Evolutionary conservation across 92 coral and sea anemone genomes (phyloP), one percentile per base, ranked within the genome.

Genomic region (Metridium senile): DNA sequence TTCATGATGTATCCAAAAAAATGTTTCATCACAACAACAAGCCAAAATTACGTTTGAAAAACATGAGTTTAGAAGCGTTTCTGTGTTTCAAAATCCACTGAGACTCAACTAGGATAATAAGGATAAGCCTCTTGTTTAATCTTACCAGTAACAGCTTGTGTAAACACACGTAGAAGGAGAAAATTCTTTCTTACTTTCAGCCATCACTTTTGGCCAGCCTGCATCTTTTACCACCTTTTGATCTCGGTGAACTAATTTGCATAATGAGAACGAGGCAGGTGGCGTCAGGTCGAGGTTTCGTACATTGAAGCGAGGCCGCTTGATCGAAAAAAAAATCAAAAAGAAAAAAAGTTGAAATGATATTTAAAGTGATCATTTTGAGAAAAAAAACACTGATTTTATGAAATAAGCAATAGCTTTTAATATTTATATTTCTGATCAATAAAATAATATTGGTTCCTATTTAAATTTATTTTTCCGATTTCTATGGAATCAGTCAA

Each of bases 71-170:
- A 46, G 11, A 70, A 9, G 30, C 20, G 16, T 62, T 57, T 19
- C 56, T 16, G 54, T 4, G 9, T 30, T 63, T 57, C 10, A 32
- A 49, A 33, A 23, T 58, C 31, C 1, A 27, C 0, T 1, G 32
- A 23, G 7, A 57, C 19, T 11, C 11, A 53, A 1, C 22, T 29
- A 9, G 29, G 26, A 16, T 10, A 20, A 31, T 6, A 26, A 74
- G 21, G 33, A 64, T 31, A 45, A 51, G 26, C 9, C 59, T 19
- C 20, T n/a, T 21, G 29, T 72, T 54, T 2, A 54, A 51, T 64
- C 92, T 51, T 81, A 94, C 98, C 97, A 94, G 78, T 92, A 94
- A 74, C 98, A 94, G 76, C 91, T 86, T 62, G 98, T 94, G 45
- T 94, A 94, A 66, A 85, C 93, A 75, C 97, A 94, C 28, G 80